Percentiles rank a stretch among this genome's conserved stretches.
phyloP scores from a whole-genome alignment of 2,797 vertebrate genomes.

The Cottoperca gobio region DNA sequence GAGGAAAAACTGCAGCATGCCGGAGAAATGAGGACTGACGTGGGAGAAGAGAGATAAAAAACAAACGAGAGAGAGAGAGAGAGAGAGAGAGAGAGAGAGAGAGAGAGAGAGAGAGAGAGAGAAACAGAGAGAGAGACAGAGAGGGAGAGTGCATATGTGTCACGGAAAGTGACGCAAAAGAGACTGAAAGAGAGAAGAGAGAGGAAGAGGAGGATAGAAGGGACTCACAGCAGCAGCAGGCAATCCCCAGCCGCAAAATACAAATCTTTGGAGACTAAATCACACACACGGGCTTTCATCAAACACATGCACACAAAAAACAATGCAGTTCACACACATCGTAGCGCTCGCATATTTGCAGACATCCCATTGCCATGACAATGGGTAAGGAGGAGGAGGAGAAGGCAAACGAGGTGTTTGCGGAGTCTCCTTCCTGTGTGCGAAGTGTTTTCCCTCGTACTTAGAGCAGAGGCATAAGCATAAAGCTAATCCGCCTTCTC shows the following conservation, averaged over 20 bases:
- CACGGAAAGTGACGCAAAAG: slow-evolving; percentile 30
- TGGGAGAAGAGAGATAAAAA: background rate
- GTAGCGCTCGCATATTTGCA: slow-evolving; percentile 60
- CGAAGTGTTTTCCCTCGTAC: slow-evolving; percentile 69
- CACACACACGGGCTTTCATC: background rate
- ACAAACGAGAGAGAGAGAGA: background rate
- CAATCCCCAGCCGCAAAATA: background rate
- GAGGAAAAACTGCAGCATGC: slow-evolving; percentile 17
- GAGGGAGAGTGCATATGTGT: background rate
- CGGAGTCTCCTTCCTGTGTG: slow-evolving; percentile 71
- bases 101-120: no score
- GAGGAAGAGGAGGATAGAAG: background rate
- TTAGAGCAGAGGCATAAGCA: slow-evolving; percentile 62
- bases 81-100: background rate
- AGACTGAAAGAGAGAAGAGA: background rate
- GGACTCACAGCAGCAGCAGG: slow-evolving; percentile 14
- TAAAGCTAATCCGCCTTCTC: slow-evolving; percentile 67
- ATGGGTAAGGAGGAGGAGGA: slow-evolving; percentile 61
- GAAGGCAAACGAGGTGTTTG: slow-evolving; percentile 67
- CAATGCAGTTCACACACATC: slow-evolving; percentile 36
- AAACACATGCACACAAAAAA: slow-evolving; percentile 15
- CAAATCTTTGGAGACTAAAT: slow-evolving; percentile 28
- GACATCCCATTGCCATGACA: slow-evolving; percentile 82
- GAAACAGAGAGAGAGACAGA: no score
- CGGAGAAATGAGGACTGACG: slow-evolving; percentile 8